Percentiles rank a stretch among this genome's conserved stretches.
Conservation (phyloP, 2,888 invertebrate genomes). For the Pimpla rufipes region DNA sequence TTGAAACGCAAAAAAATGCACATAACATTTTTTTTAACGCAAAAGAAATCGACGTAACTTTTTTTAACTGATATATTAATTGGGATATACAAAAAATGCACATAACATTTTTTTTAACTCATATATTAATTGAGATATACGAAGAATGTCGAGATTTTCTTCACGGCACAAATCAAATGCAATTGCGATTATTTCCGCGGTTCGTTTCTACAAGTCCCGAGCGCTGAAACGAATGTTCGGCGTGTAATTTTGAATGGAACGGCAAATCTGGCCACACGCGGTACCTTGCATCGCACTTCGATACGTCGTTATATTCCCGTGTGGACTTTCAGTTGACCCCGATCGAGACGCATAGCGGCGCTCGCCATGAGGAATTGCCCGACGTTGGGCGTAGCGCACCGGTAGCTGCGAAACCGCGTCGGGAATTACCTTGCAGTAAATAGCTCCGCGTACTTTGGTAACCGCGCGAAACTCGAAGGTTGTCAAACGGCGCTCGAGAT, state of each 20-base stretch:
- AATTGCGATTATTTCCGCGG: neutral
- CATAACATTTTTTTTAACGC: no score
- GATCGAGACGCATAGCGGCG: neutral
- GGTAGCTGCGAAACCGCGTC: slow-evolving; percentile 4
- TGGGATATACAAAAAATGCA: no score
- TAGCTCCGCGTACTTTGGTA: neutral
- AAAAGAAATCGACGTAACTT: no score
- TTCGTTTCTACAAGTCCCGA: no score
- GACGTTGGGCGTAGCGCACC: neutral
- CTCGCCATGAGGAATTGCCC: slow-evolving; percentile 3
- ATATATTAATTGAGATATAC: no score
- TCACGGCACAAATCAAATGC: no score
- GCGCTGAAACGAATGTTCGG: neutral
- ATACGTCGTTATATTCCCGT: neutral
- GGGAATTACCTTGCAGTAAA: neutral
- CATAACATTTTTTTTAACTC: no score
- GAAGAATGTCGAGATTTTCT: no score
- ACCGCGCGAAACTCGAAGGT: neutral
- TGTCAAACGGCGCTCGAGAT: neutral
- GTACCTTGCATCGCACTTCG: neutral
- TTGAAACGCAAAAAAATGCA: no score
- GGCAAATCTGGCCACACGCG: neutral
- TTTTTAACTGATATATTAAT: no score
- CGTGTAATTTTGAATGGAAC: neutral
- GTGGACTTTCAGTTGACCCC: slow-evolving; percentile 23